Percentiles rank a stretch among this genome's conserved stretches.
These are phyloP conservation scores for Acanthosepion pharaonis DNA, from an alignment of 2,888 invertebrate genomes.

Conservation along the genomic window DNA sequence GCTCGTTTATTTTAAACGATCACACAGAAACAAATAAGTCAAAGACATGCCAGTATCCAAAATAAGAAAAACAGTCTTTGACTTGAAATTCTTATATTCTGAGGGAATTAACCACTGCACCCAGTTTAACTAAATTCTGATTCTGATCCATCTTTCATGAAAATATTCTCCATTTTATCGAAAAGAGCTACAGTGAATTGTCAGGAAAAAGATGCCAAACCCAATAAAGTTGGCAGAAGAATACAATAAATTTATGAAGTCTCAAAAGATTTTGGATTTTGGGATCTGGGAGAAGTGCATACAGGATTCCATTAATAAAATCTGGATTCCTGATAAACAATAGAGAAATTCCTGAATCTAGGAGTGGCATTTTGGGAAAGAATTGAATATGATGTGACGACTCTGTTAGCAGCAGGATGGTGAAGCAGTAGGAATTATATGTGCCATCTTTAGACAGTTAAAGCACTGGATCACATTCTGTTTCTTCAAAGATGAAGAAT, in stretches of 20 bases:
- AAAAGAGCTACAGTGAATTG: background rate
- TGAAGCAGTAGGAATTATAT: background rate
- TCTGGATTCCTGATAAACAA: slow-evolving; percentile 20
- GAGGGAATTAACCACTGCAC: background rate
- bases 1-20: too few species aligned
- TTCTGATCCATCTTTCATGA: background rate
- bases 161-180: background rate
- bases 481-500: background rate
- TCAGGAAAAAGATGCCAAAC: background rate
- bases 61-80: background rate
- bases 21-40: too few species aligned
- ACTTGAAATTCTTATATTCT: background rate
- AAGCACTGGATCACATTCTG: slow-evolving; percentile 9
- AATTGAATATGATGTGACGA: background rate
- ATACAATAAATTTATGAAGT: background rate
- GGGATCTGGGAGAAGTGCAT: slow-evolving; percentile 33
- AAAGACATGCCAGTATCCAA: background rate
- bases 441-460: slow-evolving; percentile 3
- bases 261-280: slow-evolving; percentile 17
- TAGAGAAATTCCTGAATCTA: slow-evolving; percentile 17
- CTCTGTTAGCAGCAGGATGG: background rate
- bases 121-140: background rate
- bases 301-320: background rate
- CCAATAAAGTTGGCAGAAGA: slow-evolving; percentile 4
- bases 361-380: slow-evolving; percentile 33